Evolutionary conservation across 2,888 invertebrate species (phyloP), one percentile per base, ranked within the genome.

Genomic region (Leptopterna dolabrata): DNA sequence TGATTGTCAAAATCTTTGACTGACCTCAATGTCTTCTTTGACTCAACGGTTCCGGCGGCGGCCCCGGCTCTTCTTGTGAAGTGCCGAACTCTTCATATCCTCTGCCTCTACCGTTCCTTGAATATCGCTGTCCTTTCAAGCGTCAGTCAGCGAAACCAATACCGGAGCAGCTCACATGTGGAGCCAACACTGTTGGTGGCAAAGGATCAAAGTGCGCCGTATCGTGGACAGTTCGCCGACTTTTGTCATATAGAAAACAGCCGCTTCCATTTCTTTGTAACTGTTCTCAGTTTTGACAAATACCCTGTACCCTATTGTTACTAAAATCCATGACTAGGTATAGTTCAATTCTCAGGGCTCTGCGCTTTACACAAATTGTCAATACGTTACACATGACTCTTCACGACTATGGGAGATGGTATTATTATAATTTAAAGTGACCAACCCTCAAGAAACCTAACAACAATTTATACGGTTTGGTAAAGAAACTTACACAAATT

Each of bases 21-120:
- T 41, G 73, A 76, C 73, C 73, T 36, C 73, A 76, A 30, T 30
- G 3, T 76, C 73, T 76, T 76, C 41, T 76, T 76, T 76, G 36
- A 76, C 30, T 41, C 73, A 76, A 36, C 41, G 73, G 73, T 11
- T 41, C 41, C 41, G 73, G 19, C 73, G 36, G 73, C n/a, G n/a
- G n/a, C n/a, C 3, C 63, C 36, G 36, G 0, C 36, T 76, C 14
- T 14, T 76, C 73, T 76, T 36, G 7, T 16, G 29, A 36, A 76
- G 73, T 41, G 73, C 73, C 73, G 73, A 29, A 76, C 30, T 41
- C 19, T 76, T 16, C 19, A 13, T 76, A 27, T 0, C 36, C 30
- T 41, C n/a, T n/a, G n/a, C 36, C 36, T 76, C 73, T 36, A 76
- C 73, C 7, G 1, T 2, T 14, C 4, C 14, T 41, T 36, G 27